Evolutionary conservation across 1,140 invertebrate species (phyloP).

Genomic region (Calliphora vicina): DNA sequence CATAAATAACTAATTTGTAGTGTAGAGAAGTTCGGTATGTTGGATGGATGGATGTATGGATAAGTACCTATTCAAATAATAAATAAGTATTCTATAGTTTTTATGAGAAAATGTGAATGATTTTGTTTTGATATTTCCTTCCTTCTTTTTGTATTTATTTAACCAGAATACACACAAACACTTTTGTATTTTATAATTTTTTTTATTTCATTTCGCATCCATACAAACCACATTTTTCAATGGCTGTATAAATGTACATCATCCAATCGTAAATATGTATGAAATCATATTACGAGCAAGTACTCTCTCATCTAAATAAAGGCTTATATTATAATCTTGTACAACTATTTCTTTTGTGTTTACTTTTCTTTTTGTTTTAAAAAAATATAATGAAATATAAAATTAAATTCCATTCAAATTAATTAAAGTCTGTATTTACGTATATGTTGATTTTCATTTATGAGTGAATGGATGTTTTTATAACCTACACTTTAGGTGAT

Average conservation of each 20-base stretch:
- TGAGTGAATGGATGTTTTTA: not conserved
- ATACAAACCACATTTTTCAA: not conserved
- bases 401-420: not conserved
- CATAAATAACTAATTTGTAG: not conserved
- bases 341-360: not conserved
- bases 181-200: not conserved
- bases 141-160: not conserved
- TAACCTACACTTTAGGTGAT: not conserved
- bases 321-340: not conserved
- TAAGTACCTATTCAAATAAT: not conserved
- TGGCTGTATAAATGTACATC: not conserved
- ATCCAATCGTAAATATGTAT: not conserved
- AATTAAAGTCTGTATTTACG: not conserved
- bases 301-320: too few species aligned
- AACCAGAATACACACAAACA: not conserved
- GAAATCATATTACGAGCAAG: too few species aligned
- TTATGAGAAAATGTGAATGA: not conserved
- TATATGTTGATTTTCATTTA: not conserved
- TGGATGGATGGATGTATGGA: not conserved
- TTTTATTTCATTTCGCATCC: not conserved
- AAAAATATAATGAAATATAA: not conserved
- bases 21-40: not conserved
- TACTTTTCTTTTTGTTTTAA: not conserved
- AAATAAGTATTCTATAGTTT: not conserved
- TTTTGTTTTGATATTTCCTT: conserved; percentile 14